Base-by-base conservation (phyloP, 1,140 invertebrate species). In the Drosophila subobscura region DNA sequence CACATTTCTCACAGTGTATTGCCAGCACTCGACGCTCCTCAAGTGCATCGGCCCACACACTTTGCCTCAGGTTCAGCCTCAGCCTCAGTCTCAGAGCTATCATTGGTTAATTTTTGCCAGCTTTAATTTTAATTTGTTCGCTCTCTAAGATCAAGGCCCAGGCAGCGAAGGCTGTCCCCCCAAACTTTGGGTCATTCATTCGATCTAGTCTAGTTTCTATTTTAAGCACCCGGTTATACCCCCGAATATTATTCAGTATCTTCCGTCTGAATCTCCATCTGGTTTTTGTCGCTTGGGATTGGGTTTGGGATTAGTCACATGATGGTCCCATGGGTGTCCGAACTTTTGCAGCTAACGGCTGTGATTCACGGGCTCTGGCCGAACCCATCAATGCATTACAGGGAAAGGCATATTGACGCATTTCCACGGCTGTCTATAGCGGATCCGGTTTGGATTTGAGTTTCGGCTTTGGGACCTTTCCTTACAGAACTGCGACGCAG, bases 41-140 rank as follows among this genome's bases (percentile, higher is more conserved):
- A 85, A 85, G 83, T 86, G 83, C 73, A 81, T 71, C 71, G 46
- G 52, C 81, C 81, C 74, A 86, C 81, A 65, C 60, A 61, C 41
- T 6, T 45, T n/a, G 25, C 42, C 22, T 25, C 14, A 10, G n/a
- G 16, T 47, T 56, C 61, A 72, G 33, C 60, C 72, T 66, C 40
- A 76, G 60, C 53, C 51, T 27, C 27, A 55, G 41, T 37, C 33
- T 2, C 33, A 37, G 33, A 37, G 10, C 33, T 37, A 64, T 55
- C 73, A 61, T 37, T 41, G 33, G 46, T 65, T 49, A 60, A 58
- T 63, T 71, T 73, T 56, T 7, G 49, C n/a, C 40, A 56, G 10
- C 10, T 37, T 37, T 37, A 37, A 37, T 37, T 70, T 70, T 55
- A 33, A 55, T 54, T 44, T 47, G 60, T 60, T 58, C 47, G 57